These are phyloP conservation scores for Pyralis farinalis DNA, from an alignment of 2,888 invertebrate species.

Conservation along the genomic window DNA sequence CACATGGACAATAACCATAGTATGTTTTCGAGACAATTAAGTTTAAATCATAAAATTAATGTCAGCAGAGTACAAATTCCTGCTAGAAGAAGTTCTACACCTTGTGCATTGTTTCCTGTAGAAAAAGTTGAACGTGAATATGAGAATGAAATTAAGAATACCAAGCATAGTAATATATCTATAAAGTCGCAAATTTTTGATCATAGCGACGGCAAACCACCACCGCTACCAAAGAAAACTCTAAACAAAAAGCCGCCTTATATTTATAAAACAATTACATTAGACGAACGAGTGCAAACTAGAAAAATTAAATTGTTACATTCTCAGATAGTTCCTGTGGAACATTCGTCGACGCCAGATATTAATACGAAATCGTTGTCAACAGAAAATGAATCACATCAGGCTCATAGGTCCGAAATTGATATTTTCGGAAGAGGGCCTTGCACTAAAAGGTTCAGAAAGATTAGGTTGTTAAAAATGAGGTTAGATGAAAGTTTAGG, in stretches of 20 bases:
- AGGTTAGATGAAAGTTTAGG: slow-evolving; percentile 86
- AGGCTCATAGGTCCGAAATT: slow-evolving; percentile 46
- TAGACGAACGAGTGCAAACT: slow-evolving; percentile 73
- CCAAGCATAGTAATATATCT: slow-evolving; percentile 33
- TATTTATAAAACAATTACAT: slow-evolving; percentile 68
- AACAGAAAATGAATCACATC: slow-evolving; percentile 48
- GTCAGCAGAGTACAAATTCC: slow-evolving; percentile 63
- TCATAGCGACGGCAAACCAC: slow-evolving; percentile 63
- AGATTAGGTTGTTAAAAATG: slow-evolving; percentile 84
- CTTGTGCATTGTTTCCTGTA: slow-evolving; percentile 67
- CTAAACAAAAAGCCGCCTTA: slow-evolving; percentile 63
- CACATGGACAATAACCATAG: slow-evolving; percentile 51
- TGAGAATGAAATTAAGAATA: slow-evolving; percentile 48
- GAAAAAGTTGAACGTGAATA: slow-evolving; percentile 51
- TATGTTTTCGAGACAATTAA: slow-evolving; percentile 64
- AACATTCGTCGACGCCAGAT: slow-evolving; percentile 52
- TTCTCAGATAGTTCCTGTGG: slow-evolving; percentile 60
- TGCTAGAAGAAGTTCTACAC: slow-evolving; percentile 67
- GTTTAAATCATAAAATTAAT: slow-evolving; percentile 70
- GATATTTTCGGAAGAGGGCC: slow-evolving; percentile 79
- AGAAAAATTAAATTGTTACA: slow-evolving; percentile 74
- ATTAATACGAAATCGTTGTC: slow-evolving; percentile 42
- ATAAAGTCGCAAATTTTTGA: slow-evolving; percentile 38
- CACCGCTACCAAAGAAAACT: slow-evolving; percentile 71
- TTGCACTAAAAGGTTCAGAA: slow-evolving; percentile 82